phyloP scores from a whole-genome alignment of 2,797 vertebrate species.

The Pelodytes ibericus region DNA sequence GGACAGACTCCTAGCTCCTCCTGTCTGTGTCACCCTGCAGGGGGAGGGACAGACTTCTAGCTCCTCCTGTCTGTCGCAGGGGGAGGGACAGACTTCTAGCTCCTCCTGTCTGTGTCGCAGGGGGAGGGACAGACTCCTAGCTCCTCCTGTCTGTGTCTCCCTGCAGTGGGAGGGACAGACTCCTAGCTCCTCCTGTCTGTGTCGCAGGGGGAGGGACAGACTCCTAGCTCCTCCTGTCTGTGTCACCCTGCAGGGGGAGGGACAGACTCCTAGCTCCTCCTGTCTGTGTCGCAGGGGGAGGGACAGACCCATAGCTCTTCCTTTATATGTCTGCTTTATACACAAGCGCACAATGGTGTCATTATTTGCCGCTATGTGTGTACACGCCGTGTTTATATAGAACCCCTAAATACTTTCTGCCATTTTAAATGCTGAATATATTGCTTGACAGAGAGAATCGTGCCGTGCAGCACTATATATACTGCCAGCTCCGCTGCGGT shows the following conservation, averaged over 20 bases:
- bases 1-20: not conserved
- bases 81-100: not conserved
- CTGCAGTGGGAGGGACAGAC: not conserved
- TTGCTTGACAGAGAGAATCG: too few relatives aligned
- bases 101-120: too few relatives aligned
- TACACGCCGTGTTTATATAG: too few relatives aligned
- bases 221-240: not conserved
- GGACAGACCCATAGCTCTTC: not conserved
- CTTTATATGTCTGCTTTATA: not conserved
- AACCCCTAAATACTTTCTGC: too few relatives aligned
- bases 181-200: not conserved
- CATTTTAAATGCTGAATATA: too few relatives aligned
- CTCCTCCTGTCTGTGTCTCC: not conserved
- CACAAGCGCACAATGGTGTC: too few relatives aligned
- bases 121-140: not conserved
- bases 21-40: not conserved
- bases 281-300: not conserved
- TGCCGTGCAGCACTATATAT: too few relatives aligned
- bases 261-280: not conserved
- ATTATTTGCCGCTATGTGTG: too few relatives aligned
- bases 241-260: constrained; percentile 20
- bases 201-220: not conserved
- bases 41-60: constrained; percentile 3
- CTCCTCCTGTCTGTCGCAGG: not conserved
- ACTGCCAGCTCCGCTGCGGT: too few relatives aligned